Evolutionary conservation across 2,888 invertebrate genomes (phyloP).

Genomic region (Lysandra bellargus): DNA sequence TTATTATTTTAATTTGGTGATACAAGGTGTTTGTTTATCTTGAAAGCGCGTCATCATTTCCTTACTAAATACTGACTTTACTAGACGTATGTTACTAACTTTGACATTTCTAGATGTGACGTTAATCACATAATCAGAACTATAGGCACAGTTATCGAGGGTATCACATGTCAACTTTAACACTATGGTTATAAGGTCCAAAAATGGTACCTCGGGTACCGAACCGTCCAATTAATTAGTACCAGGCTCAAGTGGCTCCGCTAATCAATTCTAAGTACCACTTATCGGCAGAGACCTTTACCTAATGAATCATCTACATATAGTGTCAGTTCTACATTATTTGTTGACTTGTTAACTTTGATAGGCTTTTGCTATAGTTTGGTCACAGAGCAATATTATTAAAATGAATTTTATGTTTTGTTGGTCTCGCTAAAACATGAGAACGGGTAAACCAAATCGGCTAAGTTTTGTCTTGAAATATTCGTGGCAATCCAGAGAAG

Average conservation of each 20-base stretch:
- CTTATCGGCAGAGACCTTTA: conserved; percentile 45
- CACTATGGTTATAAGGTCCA: background rate
- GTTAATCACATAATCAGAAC: background rate
- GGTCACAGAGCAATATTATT: no score
- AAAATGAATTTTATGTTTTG: no score
- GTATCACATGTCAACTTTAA: background rate
- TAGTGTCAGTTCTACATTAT: background rate
- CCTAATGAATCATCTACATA: conserved; percentile 13
- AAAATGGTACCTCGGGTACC: background rate
- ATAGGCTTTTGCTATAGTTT: background rate
- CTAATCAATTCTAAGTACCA: conserved; percentile 62
- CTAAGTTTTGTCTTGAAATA: no score
- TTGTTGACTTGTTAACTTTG: background rate
- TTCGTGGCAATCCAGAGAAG: no score
- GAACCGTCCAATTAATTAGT: conserved; percentile 58
- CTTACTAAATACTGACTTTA: no score
- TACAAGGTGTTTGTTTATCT: no score
- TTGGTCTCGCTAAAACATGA: no score
- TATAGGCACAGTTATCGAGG: no score
- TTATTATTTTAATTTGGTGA: no score
- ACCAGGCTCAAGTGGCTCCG: conserved; percentile 49
- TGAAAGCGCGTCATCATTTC: no score
- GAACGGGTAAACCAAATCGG: no score
- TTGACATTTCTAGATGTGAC: background rate
- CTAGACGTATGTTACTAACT: background rate